These are phyloP conservation scores for Pleuronectes platessa DNA, from an alignment of 2,113 vertebrate genomes.

Conservation along the genomic window DNA sequence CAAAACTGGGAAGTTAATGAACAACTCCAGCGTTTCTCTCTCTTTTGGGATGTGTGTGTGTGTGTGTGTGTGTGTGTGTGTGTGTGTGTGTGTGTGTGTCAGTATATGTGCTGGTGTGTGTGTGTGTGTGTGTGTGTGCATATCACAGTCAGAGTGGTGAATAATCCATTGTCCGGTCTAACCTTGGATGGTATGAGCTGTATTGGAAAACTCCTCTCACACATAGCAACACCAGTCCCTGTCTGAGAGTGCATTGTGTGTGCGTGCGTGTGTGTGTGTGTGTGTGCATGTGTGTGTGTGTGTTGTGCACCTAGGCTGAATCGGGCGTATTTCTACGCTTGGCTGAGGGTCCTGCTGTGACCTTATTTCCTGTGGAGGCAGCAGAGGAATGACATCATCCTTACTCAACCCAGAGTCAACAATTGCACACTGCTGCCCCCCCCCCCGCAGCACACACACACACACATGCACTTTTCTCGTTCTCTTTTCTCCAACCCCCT, in stretches of 20 bases:
- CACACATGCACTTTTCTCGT: conserved; percentile 12
- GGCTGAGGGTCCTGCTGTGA: conserved; percentile 78
- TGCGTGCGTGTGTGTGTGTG: conserved; percentile 21
- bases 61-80: conserved; percentile 5
- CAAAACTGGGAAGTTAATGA: conserved; percentile 25
- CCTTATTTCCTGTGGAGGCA: conserved; percentile 83
- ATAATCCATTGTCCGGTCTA: conserved; percentile 51
- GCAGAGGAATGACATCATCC: conserved; percentile 78
- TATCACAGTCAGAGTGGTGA: conserved; percentile 15
- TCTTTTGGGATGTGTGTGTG: background rate
- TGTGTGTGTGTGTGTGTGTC: conserved; percentile 14
- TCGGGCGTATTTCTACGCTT: conserved; percentile 55
- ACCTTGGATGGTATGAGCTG: conserved; percentile 51
- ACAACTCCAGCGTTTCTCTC: conserved; percentile 8
- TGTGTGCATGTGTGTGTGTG: conserved; percentile 35
- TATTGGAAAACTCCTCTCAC: conserved; percentile 52
- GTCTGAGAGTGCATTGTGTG: conserved; percentile 26
- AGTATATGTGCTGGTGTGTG: too few relatives aligned
- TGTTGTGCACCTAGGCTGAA: conserved; percentile 45
- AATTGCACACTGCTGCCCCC: background rate
- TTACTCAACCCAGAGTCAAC: conserved; percentile 67
- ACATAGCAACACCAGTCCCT: conserved; percentile 40
- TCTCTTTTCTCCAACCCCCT: conserved; percentile 19
- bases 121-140: conserved; percentile 11
- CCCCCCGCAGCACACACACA: background rate